Evolutionary conservation across 2,888 invertebrate genomes (phyloP), one percentile per base, ranked within the genome.

Genomic region (Digitonthophagus gazella): DNA sequence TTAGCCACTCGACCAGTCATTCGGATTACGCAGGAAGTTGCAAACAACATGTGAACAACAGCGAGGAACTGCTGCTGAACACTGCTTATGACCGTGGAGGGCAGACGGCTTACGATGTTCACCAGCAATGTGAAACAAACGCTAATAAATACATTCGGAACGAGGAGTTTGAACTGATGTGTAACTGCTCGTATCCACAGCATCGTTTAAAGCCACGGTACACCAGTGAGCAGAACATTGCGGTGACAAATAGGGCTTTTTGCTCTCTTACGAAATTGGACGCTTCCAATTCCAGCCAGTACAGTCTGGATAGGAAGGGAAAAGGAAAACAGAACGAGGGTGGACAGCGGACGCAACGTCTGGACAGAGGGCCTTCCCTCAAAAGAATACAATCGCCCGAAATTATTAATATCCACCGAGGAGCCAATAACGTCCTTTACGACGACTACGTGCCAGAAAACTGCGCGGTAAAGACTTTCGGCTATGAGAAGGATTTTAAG

Each of bases 281-380:
- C 66, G 74, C 75, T 56, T 75, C 76, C 14, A 79, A 79, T 73
- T 75, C 77, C 69, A 80, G 77, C 72, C 84, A 85, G 73, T 85
- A 83, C 74, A 85, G 85, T 73, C 76, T 86, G 76, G 86, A 86
- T 77, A 80, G 83, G 66, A 79, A 79, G 74, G 68, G 70, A 15
- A 72, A 73, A 67, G 68, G 71, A 64, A 72, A 72, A 28, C 63
- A 68, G 58, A 15, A 64, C 22, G 69, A 69, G 22, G 67, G 67
- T 28, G 66, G 76, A 71, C 85, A 85, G 18, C 18, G 15, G 54
- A 54, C 54, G 14, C 11, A 58, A 18, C 16, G 28, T 44, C 11
- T 44, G 20, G 74, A 74, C 58, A 67, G 71, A 67, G 67, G 58
- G 58, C 54, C 71, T 15, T 72, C 74, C 14, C 67, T 72, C 66